A percentile compares a stretch with the other conserved stretches of the same genome.
Conservation (phyloP, 1,140 invertebrate species). For the Cryptotermes secundus region DNA sequence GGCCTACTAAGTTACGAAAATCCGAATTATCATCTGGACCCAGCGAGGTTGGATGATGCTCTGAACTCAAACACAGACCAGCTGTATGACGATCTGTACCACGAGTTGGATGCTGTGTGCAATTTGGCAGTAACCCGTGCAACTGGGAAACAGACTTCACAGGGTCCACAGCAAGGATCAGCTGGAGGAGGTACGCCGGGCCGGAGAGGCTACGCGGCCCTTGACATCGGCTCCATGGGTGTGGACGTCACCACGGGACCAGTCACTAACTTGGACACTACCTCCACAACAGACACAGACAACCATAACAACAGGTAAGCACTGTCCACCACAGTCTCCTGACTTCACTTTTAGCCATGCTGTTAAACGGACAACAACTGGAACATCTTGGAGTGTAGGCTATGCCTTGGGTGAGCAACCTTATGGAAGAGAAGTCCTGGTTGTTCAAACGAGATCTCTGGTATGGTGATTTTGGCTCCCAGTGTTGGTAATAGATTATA, state of each 20-base stretch:
- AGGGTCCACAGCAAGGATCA: conserved; percentile 43
- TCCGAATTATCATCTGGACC: conserved; percentile 81
- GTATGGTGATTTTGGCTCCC: too few relatives aligned
- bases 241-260: conserved; percentile 66
- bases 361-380: too few relatives aligned
- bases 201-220: conserved; percentile 60
- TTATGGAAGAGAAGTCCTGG: too few relatives aligned
- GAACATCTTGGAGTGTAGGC: too few relatives aligned
- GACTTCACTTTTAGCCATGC: too few relatives aligned
- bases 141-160: conserved; percentile 39
- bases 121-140: conserved; percentile 44
- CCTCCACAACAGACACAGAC: conserved; percentile 5
- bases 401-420: too few relatives aligned
- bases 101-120: conserved; percentile 61
- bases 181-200: conserved; percentile 51
- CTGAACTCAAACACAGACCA: conserved; percentile 69
- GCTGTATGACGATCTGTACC: conserved; percentile 60
- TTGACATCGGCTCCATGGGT: conserved; percentile 70
- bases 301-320: conserved; percentile 29
- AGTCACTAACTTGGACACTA: conserved; percentile 29
- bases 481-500: too few relatives aligned
- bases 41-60: conserved; percentile 72
- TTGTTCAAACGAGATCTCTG: too few relatives aligned
- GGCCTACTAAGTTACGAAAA: conserved; percentile 84
- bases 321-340: too few relatives aligned